phyloP scores from a whole-genome alignment of 2,888 invertebrate genomes.

The Cosmorhoe ocellata region DNA sequence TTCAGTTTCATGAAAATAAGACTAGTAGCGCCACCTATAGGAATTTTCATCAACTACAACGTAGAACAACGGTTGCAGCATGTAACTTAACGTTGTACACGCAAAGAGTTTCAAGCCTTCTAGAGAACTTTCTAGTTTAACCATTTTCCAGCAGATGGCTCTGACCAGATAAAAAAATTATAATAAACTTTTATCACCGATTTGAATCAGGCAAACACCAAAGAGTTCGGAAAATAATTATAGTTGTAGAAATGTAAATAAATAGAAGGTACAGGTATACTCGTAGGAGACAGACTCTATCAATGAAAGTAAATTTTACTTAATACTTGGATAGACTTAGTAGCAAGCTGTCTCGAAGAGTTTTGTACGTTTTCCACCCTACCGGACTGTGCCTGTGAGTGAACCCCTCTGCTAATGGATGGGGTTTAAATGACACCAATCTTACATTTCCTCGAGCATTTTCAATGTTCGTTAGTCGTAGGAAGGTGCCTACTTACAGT shows the following conservation, averaged over 20 bases:
- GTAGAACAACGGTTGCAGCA: neutral
- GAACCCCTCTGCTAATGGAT: constrained; percentile 38
- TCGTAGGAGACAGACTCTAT: too few species aligned
- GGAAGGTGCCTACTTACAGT: constrained; percentile 6
- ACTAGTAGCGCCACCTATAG: constrained; percentile 30
- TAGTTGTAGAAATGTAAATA: too few species aligned
- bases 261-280: too few species aligned
- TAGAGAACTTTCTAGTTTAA: constrained; percentile 6
- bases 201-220: too few species aligned
- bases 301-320: too few species aligned
- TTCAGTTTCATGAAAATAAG: neutral
- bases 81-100: neutral
- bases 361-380: too few species aligned
- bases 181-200: too few species aligned
- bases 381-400: neutral
- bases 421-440: constrained; percentile 36
- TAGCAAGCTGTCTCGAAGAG: too few species aligned
- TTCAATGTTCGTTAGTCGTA: constrained; percentile 7
- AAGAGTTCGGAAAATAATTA: too few species aligned
- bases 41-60: constrained; percentile 1
- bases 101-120: neutral
- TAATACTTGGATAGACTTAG: too few species aligned
- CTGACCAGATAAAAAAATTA: too few species aligned
- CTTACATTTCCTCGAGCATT: constrained; percentile 37
- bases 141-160: constrained; percentile 36